Conservation (phyloP, 2,113 vertebrate species). For the Etia nguti region DNA sequence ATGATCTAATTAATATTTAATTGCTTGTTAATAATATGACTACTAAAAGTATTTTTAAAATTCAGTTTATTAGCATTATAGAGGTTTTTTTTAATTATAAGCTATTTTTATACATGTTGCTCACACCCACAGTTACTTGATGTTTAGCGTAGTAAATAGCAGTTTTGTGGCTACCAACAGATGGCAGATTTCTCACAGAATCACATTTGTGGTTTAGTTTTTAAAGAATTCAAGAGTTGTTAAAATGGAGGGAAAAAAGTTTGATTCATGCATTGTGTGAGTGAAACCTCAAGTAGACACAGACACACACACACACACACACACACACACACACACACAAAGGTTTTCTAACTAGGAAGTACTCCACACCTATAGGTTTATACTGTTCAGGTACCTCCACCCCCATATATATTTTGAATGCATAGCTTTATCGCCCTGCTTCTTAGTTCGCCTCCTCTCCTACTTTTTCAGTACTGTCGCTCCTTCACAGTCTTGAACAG, state of each 20-base stretch:
- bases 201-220: neutral
- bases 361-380: neutral
- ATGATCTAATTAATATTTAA: neutral
- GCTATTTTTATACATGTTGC: neutral
- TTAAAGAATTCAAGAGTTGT: neutral
- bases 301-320: neutral
- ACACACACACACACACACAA: neutral
- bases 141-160: neutral
- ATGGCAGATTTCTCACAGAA: conserved; percentile 16
- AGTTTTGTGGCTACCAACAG: neutral
- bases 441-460: neutral
- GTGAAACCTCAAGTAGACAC: neutral
- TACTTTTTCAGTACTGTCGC: neutral
- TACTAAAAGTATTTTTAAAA: neutral
- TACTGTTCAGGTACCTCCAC: neutral
- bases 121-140: neutral
- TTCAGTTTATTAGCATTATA: neutral
- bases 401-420: neutral
- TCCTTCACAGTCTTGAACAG: neutral
- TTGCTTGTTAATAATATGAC: neutral
- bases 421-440: neutral
- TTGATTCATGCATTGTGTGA: neutral
- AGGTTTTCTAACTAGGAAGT: neutral
- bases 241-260: neutral
- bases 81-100: neutral